Percentiles rank a stretch among this genome's conserved stretches.
Evolutionary conservation across 2,888 invertebrate genomes (phyloP).

Genomic region (Latrodectus elegans): DNA sequence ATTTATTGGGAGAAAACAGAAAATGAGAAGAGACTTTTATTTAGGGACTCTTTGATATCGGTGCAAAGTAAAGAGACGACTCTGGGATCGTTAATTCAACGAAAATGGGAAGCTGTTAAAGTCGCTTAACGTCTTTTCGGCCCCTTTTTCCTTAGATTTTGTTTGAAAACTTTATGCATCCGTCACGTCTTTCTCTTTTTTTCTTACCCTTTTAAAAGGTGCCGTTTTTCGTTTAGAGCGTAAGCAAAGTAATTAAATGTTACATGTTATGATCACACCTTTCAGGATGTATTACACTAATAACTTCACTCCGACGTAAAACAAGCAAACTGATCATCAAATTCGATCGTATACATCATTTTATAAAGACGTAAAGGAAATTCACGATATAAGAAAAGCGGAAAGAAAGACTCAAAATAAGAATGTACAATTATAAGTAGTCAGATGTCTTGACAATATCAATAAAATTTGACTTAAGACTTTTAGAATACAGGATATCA

Average conservation of each 20-base stretch:
- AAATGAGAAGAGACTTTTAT: constrained; percentile 51
- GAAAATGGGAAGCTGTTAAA: constrained; percentile 41
- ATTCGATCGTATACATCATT: no score
- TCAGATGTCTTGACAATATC: no score
- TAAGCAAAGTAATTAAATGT: not conserved
- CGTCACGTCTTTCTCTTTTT: not conserved
- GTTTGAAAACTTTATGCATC: not conserved
- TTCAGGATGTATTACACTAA: not conserved
- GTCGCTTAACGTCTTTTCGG: constrained; percentile 17
- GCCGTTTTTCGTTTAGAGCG: constrained; percentile 15
- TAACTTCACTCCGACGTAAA: not conserved
- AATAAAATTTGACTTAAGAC: no score
- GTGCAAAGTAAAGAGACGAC: constrained; percentile 16
- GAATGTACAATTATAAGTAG: no score
- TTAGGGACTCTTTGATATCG: constrained; percentile 37
- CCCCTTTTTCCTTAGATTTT: not conserved
- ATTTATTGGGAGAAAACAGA: constrained; percentile 29
- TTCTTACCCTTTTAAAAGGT: not conserved
- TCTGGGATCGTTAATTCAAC: constrained; percentile 39
- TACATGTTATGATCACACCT: not conserved
- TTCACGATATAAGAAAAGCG: no score
- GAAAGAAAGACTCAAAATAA: no score
- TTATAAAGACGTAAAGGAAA: no score
- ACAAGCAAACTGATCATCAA: no score
- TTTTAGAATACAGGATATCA: no score